Evolutionary conservation across 2,113 vertebrate species (phyloP).

Genomic region (Salvelinus alpinus): DNA sequence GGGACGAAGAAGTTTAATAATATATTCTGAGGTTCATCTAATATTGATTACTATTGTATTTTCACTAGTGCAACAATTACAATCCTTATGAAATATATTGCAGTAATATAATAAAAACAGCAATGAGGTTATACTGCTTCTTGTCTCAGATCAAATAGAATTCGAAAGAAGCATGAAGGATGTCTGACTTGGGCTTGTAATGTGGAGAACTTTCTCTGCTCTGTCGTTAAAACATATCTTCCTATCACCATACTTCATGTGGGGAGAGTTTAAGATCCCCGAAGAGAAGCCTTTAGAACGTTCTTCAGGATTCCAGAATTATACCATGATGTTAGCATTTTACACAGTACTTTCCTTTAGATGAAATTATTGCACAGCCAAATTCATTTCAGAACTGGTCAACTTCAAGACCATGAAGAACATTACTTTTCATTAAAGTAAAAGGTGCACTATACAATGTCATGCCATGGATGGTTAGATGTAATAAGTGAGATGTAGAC

Average conservation of each 20-base stretch:
- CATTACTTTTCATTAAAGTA: constrained; percentile 63
- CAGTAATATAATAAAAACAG: constrained; percentile 57
- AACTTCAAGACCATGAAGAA: constrained; percentile 55
- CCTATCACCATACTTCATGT: constrained; percentile 48
- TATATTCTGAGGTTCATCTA: constrained; percentile 44
- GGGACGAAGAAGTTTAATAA: constrained; percentile 38
- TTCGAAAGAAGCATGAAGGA: constrained; percentile 3
- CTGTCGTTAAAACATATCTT: neutral
- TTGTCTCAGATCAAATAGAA: constrained; percentile 42
- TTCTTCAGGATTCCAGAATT: constrained; percentile 32
- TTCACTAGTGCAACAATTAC: constrained; percentile 57
- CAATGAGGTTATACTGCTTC: constrained; percentile 42
- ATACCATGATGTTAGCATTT: constrained; percentile 21
- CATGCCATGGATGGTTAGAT: constrained; percentile 65
- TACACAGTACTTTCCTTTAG: constrained; percentile 22
- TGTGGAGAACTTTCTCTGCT: constrained; percentile 17
- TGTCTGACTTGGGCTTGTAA: too few relatives aligned
- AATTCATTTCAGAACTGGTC: constrained; percentile 44
- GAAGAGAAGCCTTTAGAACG: constrained; percentile 30
- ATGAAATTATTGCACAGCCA: constrained; percentile 54
- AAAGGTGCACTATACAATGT: constrained; percentile 67
- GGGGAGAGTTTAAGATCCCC: constrained; percentile 21
- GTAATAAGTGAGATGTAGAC: constrained; percentile 57
- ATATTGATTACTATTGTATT: constrained; percentile 50
- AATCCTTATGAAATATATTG: constrained; percentile 57